phyloP scores from a whole-genome alignment of 2,113 vertebrate genomes.

The Notothenia coriiceps region DNA sequence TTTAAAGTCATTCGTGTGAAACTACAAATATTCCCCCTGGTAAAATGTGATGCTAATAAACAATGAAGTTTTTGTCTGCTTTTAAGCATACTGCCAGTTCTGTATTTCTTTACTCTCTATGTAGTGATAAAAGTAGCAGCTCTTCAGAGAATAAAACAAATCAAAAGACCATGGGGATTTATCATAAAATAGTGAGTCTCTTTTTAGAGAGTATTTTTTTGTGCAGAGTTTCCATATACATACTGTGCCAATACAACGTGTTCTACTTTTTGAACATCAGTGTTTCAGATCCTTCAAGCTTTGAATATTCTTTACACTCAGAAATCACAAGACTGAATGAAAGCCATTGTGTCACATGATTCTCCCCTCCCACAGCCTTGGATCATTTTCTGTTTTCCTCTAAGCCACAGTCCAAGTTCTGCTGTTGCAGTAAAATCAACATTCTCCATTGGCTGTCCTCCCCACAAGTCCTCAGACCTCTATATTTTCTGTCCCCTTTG shows the following conservation, averaged over 20 bases:
- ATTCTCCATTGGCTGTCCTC: background rate
- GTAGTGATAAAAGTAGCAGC: conserved; percentile 1
- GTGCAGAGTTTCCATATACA: background rate
- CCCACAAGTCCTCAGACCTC: conserved; percentile 5
- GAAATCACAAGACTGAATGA: conserved; percentile 80
- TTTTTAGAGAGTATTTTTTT: background rate
- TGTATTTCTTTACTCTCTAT: background rate
- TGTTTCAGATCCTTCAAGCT: conserved; percentile 40
- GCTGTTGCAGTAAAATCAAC: conserved; percentile 11
- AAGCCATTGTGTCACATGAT: conserved; percentile 78
- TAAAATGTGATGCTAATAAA: conserved; percentile 2
- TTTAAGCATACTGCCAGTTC: background rate
- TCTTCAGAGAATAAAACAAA: background rate
- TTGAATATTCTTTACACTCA: conserved; percentile 57
- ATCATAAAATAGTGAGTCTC: conserved; percentile 3
- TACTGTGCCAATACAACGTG: background rate
- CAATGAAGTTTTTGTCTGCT: conserved; percentile 3
- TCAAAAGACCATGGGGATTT: background rate
- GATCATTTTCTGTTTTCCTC: conserved; percentile 51
- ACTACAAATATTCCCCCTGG: background rate
- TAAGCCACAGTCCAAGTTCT: conserved; percentile 34
- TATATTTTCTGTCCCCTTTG: background rate
- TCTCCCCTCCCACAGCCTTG: conserved; percentile 30
- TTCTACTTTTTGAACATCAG: conserved; percentile 2
- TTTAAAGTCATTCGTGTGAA: conserved; percentile 1